Evolutionary conservation across 2,888 invertebrate genomes (phyloP), one percentile per base, ranked within the genome.

Genomic region (Apamea anceps): DNA sequence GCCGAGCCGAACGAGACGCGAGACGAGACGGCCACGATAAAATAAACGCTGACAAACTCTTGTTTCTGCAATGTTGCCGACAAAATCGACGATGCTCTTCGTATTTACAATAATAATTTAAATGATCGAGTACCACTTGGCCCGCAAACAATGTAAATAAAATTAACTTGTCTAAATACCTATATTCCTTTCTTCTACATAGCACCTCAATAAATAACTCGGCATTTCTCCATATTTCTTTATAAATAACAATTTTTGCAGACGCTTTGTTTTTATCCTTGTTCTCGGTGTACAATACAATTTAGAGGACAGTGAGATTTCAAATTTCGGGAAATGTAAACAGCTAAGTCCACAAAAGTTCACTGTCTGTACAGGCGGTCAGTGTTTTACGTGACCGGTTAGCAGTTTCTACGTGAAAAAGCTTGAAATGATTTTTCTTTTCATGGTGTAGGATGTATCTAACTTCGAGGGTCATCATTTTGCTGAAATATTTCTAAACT

Each of bases 21-120:
- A 79, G 72, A 83, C 90, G 84, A 91, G 87, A 88, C 87, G 74
- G 72, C 77, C 80, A 81, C 88, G 89, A 89, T 91, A 92, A 90
- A 91, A 91, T 90, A 93, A 90, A 90, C 88, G 80, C 91, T 89
- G 91, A 90, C 90, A 90, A 90, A 88, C 83, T 88, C 82, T 82
- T 85, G 82, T 82, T 79, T 82, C 82, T 86, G 76, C 84, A 79
- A 82, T 85, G 60, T 77, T 84, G 32, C 80, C 68, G 79, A 77
- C 88, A 82, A 87, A 85, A 63, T 86, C 84, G 72, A 81, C 79
- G 68, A 80, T 75, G 79, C 75, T 85, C 78, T 79, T 80, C 78
- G 71, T 84, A 70, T 75, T 37, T 37, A 81, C 73, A 82, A 84
- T 79, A 70, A 67, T 21, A 85, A 72, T 81, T 70, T 77, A 77